Evolutionary conservation across 2,797 vertebrate species (phyloP), one percentile per base, ranked within the genome.

Genomic region (Neopelma chrysocephalum): DNA sequence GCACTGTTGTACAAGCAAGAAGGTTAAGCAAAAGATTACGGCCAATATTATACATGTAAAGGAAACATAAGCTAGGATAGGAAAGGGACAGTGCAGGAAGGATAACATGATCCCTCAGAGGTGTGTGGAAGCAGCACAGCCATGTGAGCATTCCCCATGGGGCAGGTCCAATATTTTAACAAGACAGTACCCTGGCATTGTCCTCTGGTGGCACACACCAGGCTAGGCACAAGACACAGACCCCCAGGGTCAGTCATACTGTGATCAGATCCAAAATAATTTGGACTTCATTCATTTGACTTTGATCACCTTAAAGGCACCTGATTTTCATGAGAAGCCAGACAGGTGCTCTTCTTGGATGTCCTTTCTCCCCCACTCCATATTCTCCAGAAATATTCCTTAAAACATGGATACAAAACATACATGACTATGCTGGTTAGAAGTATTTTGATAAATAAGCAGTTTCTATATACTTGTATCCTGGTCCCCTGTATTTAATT

Each of bases 111-210:
- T 43, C 10, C 26, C 65, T 48, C 10, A 34, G 26, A 60, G 40
- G 14, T 10, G 23, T 3, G 11, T 5, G 26, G 20, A 19, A 5
- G 12, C 16, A 45, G 58, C 42, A 29, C 36, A 56, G 62, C 10
- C 10, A 20, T 1, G 2, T 9, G 51, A 69, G n/a, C 47, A 43
- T 26, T 56, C 2, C 0, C 62, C 25, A 11, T 34, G 61, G 29
- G 69, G 54, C 15, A 27, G 13, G 17, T 9, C 32, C 34, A 19
- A 7, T 12, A 18, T 15, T 64, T 65, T 40, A 83, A 48, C 15
- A 47, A 25, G 15, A 43, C 42, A 45, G 34, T 56, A 58, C 36
- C 32, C 32, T 54, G 45, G 25, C 51, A 21, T 10, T 2, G 0
- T 70, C 18, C 29, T 32, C 27, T 1, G 1, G 15, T 29, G 68